These are phyloP conservation scores for Dendroctonus ponderosae DNA, from an alignment of 1,140 invertebrate species.

Conservation along the genomic window DNA sequence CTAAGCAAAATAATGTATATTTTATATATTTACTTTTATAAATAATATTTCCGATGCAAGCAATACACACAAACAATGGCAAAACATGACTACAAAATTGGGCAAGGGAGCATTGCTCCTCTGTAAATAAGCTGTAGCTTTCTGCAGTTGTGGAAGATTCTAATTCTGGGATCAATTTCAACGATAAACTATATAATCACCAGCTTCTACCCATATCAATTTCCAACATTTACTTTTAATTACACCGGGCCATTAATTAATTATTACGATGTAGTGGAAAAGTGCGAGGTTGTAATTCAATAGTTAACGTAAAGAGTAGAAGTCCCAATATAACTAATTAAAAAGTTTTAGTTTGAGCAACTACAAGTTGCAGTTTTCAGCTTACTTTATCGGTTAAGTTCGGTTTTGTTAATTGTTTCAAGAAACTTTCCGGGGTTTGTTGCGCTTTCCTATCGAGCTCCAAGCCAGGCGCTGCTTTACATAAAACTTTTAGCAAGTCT, in stretches of 20 bases:
- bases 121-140: too few relatives aligned
- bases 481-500: too few relatives aligned
- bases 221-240: slow-evolving; percentile 30
- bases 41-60: too few relatives aligned
- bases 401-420: slow-evolving; percentile 11
- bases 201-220: too few relatives aligned
- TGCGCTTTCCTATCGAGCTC: slow-evolving; percentile 6
- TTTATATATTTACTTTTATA: too few relatives aligned
- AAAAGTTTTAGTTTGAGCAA: slow-evolving; percentile 23
- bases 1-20: too few relatives aligned
- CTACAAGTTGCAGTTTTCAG: slow-evolving; percentile 24
- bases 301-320: slow-evolving; percentile 9
- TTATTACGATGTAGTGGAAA: slow-evolving; percentile 19
- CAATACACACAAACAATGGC: too few relatives aligned
- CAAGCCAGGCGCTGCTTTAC: neutral
- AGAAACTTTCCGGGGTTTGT: slow-evolving; percentile 5
- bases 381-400: slow-evolving; percentile 17
- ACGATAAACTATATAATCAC: too few relatives aligned
- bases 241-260: slow-evolving; percentile 19
- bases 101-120: too few relatives aligned
- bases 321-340: slow-evolving; percentile 28
- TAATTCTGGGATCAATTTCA: too few relatives aligned
- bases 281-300: slow-evolving; percentile 16
- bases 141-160: too few relatives aligned
- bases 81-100: too few relatives aligned